Evolutionary conservation across 2,113 vertebrate genomes (phyloP).

Genomic region (Lonchura striata): DNA sequence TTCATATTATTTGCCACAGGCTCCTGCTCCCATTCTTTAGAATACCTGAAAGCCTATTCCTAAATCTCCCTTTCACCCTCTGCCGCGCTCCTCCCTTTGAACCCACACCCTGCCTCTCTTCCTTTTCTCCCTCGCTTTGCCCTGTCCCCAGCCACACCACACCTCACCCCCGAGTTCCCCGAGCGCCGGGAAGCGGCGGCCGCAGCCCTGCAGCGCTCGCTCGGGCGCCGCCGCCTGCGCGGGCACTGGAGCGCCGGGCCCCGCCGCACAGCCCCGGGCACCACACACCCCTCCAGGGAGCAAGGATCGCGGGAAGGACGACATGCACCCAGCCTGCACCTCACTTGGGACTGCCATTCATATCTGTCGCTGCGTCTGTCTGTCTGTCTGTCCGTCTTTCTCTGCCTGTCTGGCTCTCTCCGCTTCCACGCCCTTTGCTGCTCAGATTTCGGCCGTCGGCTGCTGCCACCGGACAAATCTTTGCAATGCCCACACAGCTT

Average conservation of each 20-base stretch:
- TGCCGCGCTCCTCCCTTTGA: conserved; percentile 30
- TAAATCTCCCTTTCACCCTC: conserved; percentile 18
- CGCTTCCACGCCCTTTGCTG: conserved; percentile 68
- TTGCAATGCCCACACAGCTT: not conserved
- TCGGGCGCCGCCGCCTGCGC: not conserved
- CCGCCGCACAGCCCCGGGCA: not conserved
- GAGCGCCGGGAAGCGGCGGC: conserved; percentile 39
- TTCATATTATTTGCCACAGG: conserved; percentile 45
- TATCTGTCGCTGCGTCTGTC: conserved; percentile 43
- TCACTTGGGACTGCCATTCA: conserved; percentile 49
- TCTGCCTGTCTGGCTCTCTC: conserved; percentile 57
- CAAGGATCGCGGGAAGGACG: conserved; percentile 68
- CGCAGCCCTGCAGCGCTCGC: not conserved
- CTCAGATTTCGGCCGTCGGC: conserved; percentile 20
- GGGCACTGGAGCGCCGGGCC: not conserved
- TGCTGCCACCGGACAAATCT: not conserved
- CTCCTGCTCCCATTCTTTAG: conserved; percentile 53
- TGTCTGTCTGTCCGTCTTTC: conserved; percentile 43
- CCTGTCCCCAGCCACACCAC: conserved; percentile 31
- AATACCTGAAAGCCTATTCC: conserved; percentile 54
- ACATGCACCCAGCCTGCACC: conserved; percentile 58
- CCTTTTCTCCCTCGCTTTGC: conserved; percentile 9
- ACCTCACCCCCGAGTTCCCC: not conserved
- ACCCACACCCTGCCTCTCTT: conserved; percentile 11
- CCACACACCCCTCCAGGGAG: conserved; percentile 42